Base-by-base conservation (phyloP, 2,888 invertebrate species). In the Cecidostiba fungosa region DNA sequence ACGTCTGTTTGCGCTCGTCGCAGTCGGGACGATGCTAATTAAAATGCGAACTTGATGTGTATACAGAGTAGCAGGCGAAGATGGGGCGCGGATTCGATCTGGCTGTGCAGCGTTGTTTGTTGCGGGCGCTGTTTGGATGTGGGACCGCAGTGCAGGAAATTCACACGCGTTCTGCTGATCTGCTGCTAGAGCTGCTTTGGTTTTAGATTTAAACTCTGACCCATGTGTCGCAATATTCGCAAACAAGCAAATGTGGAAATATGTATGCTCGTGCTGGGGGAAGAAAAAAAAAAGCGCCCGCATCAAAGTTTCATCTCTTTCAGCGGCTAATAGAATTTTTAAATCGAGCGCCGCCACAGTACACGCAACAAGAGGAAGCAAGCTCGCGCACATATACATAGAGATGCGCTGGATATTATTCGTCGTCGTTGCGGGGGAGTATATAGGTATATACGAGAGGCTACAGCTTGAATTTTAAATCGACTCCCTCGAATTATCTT, bases 291-390 rank as follows among this genome's bases (percentile, higher is more conserved):
- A 29, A 66, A 66, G 1, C 8, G 23, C 59, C 59, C 59, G 12
- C 47, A 26, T 23, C 4, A 47, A 70, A 32, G 23, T 50, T 70
- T 70, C 50, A 50, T 39, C 43, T 43, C 74, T 81, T 74, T 74
- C 74, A 32, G 39, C 47, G 82, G 59, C 81, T 66, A 76, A 82
- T 74, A 59, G 66, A 82, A 74, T 76, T 82, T 82, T 82, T 76
- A 62, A 82, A 82, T 73, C 74, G 74, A 50, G 39, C 47, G 66
- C 62, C 82, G 43, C 43, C 19, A 3, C 16, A n/a, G n/a, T n/a
- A n/a, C n/a, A n/a, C n/a, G n/a, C n/a, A n/a, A n/a, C n/a, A n/a
- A n/a, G n/a, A n/a, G n/a, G n/a, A n/a, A n/a, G n/a, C n/a, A n/a
- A n/a, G n/a, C 54, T 19, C 26, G 10, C 39, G n/a, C 10, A 16